Evolutionary conservation across 2,888 invertebrate genomes (phyloP), one percentile per base, ranked within the genome.

Genomic region (Holacanthella duospinosa): DNA sequence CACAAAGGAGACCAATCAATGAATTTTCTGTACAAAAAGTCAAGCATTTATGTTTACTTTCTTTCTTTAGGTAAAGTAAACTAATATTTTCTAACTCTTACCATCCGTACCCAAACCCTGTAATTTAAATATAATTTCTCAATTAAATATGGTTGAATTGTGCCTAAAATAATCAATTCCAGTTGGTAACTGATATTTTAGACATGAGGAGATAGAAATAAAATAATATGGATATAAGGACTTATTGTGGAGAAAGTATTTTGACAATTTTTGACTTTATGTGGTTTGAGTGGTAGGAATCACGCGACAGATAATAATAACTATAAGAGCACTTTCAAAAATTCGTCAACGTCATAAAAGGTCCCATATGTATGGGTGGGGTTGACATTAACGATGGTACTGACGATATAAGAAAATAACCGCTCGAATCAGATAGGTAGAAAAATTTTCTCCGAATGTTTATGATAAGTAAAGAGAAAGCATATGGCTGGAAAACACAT

Each of bases 1-100:
- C 74, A 56, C 76, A 76, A 67, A 79, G 75, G 21, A 80, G 73
- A 67, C 79, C 79, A 60, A 79, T 77, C 6, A 79, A 71, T 1
- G 76, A 75, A 29, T 74, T 71, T 72, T 79, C 79, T 48, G 21
- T 21, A 48, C 36, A 36, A 36, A 12, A 6, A 36, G 6, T 36
- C 6, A 36, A 36, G n/a, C n/a, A n/a, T n/a, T n/a, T n/a, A n/a
- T n/a, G n/a, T n/a, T 36, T 36, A 36, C 36, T 12, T 12, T 36
- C 16, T 12, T 36, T 36, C 36, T 36, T 16, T 12, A 36, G 36
- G 36, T 16, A 36, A 12, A 16, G 36, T 36, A 16, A 16, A 16
- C 6, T 4, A 48, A 16, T n/a, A 21, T 9, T 9, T 48, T 48
- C 48, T 16, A 48, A 21, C 21, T 21, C 48, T 48, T 48, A 48